phyloP scores from a whole-genome alignment of 2,888 invertebrate genomes.

The Himalopsyche anomala region DNA sequence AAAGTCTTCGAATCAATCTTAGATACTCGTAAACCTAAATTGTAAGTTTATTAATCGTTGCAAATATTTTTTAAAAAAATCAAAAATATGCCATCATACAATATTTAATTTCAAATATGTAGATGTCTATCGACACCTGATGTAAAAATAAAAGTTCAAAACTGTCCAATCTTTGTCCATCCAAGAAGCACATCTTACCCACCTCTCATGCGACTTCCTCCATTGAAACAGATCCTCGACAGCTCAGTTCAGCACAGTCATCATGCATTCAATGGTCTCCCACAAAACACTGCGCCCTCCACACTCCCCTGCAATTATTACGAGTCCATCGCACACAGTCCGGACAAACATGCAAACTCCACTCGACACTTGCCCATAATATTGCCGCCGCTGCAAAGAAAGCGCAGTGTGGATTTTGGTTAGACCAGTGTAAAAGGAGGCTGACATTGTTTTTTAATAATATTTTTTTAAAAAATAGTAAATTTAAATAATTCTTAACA shows the following conservation, averaged over 20 bases:
- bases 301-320: conserved; percentile 9
- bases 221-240: neutral
- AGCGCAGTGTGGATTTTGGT: neutral
- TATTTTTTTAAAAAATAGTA: too few relatives aligned
- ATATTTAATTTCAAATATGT: too few relatives aligned
- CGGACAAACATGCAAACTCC: conserved; percentile 16
- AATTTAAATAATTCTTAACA: too few relatives aligned
- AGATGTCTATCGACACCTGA: too few relatives aligned
- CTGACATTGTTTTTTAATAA: neutral
- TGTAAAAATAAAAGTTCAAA: too few relatives aligned
- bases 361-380: conserved; percentile 34
- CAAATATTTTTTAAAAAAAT: too few relatives aligned
- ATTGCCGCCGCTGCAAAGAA: neutral
- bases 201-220: neutral
- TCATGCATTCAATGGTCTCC: conserved; percentile 1
- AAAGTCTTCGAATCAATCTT: too few relatives aligned
- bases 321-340: conserved; percentile 29
- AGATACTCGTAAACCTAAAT: too few relatives aligned
- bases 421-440: neutral
- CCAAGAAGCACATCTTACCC: neutral
- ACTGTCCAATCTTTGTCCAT: too few relatives aligned
- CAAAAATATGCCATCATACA: too few relatives aligned
- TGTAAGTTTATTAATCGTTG: too few relatives aligned
- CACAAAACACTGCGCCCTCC: conserved; percentile 9
- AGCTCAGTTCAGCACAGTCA: neutral